Evolutionary conservation across 2,888 invertebrate species (phyloP).

Genomic region (Philereme vetulata): DNA sequence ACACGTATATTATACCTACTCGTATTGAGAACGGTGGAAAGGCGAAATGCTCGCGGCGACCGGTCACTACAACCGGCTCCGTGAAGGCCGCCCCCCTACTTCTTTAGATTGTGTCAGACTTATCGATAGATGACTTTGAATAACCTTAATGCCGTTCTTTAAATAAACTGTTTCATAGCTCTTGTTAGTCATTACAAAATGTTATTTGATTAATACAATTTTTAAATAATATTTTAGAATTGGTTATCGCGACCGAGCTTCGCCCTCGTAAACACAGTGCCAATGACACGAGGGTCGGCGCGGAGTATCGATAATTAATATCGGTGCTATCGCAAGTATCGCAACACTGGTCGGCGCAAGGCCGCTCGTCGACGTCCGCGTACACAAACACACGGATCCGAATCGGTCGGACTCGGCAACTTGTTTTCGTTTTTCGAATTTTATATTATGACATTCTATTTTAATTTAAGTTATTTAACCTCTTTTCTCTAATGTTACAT

Average conservation of each 20-base stretch:
- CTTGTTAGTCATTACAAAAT: neutral
- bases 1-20: conserved; percentile 25
- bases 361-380: conserved; percentile 67
- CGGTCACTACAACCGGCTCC: conserved; percentile 74
- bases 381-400: conserved; percentile 55
- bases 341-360: conserved; percentile 76
- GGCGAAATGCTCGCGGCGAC: conserved; percentile 77
- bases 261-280: conserved; percentile 75
- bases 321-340: conserved; percentile 63
- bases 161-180: conserved; percentile 18
- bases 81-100: conserved; percentile 79
- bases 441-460: conserved; percentile 32
- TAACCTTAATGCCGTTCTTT: conserved; percentile 36
- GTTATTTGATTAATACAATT: too few species aligned
- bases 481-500: too few species aligned
- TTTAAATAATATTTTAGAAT: too few species aligned
- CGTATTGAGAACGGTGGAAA: conserved; percentile 72
- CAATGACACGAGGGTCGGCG: conserved; percentile 72
- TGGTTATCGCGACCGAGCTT: conserved; percentile 65
- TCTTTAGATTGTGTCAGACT: conserved; percentile 58
- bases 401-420: conserved; percentile 12
- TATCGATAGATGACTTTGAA: conserved; percentile 62
- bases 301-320: conserved; percentile 71
- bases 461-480: conserved; percentile 11
- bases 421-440: conserved; percentile 39